These are phyloP conservation scores for Brachyptera putata DNA, from an alignment of 2,888 invertebrate genomes.

Conservation along the genomic window DNA sequence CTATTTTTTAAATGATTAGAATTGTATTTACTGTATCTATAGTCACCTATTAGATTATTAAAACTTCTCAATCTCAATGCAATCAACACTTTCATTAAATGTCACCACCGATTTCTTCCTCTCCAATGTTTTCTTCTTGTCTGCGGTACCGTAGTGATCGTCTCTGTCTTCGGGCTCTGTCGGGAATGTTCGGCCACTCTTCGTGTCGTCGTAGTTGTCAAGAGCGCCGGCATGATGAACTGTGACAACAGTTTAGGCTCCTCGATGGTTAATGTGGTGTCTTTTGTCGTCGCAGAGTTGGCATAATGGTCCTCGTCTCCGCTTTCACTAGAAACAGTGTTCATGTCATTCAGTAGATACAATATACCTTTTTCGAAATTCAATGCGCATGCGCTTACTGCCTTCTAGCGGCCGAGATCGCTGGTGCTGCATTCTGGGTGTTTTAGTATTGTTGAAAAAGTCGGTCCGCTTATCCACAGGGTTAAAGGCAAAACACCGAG, in stretches of 20 bases:
- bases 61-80: conserved; percentile 50
- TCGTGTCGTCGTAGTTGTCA: neutral
- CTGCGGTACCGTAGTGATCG: neutral
- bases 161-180: neutral
- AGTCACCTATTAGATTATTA: no score
- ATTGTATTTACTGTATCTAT: no score
- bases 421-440: no score
- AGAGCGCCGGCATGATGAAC: neutral
- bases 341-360: no score
- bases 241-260: neutral
- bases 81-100: conserved; percentile 54
- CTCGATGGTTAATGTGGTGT: neutral
- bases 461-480: no score
- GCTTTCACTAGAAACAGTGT: neutral
- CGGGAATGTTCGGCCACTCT: neutral
- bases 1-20: no score
- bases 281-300: neutral
- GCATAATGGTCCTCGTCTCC: neutral
- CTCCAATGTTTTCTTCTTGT: conserved; percentile 27
- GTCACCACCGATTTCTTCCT: conserved; percentile 51
- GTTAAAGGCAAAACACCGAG: no score
- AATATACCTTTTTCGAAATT: no score
- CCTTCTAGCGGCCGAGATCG: no score
- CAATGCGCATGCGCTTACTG: no score
- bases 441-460: no score